A percentile compares a stretch with the other conserved stretches of the same genome.
Conservation (phyloP, 2,797 vertebrate genomes). For the Rhincodon typus region DNA sequence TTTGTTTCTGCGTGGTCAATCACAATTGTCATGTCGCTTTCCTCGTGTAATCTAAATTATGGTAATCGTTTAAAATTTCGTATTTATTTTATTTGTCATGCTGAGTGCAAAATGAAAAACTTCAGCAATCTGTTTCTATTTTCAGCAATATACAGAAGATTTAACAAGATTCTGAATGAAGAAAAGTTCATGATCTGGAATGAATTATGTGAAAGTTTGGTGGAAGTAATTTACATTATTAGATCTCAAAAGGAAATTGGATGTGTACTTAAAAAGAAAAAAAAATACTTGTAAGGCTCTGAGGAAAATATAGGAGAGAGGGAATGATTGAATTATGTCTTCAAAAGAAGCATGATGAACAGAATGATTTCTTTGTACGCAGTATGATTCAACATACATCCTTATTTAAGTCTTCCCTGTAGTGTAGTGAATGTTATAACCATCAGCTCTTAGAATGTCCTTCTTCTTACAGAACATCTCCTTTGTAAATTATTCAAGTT, state of each 20-base stretch:
- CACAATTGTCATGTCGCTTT: no score
- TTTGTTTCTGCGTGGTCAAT: no score
- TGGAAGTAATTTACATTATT: neutral
- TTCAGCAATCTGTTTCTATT: no score
- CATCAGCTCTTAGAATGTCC: neutral
- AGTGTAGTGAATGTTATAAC: neutral
- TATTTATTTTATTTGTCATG: no score
- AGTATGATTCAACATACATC: neutral
- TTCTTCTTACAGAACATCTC: neutral
- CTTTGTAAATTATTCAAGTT: constrained; percentile 7
- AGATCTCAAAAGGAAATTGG: neutral
- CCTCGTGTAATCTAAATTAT: no score
- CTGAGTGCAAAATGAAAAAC: no score
- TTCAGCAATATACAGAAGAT: no score
- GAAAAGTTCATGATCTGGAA: neutral
- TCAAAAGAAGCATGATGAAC: neutral
- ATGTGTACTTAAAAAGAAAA: neutral
- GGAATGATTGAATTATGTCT: neutral
- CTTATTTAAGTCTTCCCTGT: neutral
- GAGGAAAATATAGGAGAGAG: neutral
- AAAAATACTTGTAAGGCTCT: neutral
- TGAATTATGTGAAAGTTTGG: neutral
- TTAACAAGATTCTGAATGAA: no score
- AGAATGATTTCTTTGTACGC: neutral
- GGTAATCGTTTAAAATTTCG: no score